Evolutionary conservation across 2,888 invertebrate genomes (phyloP).

Genomic region (Catocala sponsa): DNA sequence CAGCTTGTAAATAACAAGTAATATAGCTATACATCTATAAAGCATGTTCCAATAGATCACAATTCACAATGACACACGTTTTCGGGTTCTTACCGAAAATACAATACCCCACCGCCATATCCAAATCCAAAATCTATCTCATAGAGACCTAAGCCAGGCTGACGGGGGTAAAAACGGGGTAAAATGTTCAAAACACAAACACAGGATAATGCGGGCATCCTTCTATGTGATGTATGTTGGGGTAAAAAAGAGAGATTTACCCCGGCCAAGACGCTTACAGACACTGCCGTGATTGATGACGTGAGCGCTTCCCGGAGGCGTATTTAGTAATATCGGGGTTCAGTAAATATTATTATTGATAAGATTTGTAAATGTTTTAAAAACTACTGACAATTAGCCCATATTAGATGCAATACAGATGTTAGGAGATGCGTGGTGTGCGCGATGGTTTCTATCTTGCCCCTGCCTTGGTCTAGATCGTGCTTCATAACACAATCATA

Average conservation of each 20-base stretch:
- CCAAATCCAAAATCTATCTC: constrained; percentile 27
- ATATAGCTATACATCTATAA: neutral
- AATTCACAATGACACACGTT: neutral
- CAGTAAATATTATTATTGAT: constrained; percentile 8
- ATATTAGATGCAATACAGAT: too few species aligned
- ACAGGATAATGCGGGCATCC: constrained; percentile 24
- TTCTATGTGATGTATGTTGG: constrained; percentile 29
- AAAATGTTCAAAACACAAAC: constrained; percentile 42
- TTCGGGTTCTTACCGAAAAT: neutral
- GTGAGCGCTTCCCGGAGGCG: constrained; percentile 38
- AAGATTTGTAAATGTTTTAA: neutral
- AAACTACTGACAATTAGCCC: neutral
- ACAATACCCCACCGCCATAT: constrained; percentile 5
- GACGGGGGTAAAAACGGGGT: constrained; percentile 18
- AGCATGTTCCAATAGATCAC: neutral
- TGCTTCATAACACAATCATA: too few species aligned
- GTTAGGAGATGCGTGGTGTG: too few species aligned
- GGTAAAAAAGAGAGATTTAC: constrained; percentile 72
- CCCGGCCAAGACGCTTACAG: constrained; percentile 56
- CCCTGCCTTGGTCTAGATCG: too few species aligned
- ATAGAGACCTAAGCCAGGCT: constrained; percentile 14
- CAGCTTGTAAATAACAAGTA: too few species aligned
- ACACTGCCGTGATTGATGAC: constrained; percentile 66
- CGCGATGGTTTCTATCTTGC: too few species aligned
- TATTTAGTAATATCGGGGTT: constrained; percentile 20